phyloP scores from a whole-genome alignment of 2,113 vertebrate genomes.

The Cyprinodon tularosa region DNA sequence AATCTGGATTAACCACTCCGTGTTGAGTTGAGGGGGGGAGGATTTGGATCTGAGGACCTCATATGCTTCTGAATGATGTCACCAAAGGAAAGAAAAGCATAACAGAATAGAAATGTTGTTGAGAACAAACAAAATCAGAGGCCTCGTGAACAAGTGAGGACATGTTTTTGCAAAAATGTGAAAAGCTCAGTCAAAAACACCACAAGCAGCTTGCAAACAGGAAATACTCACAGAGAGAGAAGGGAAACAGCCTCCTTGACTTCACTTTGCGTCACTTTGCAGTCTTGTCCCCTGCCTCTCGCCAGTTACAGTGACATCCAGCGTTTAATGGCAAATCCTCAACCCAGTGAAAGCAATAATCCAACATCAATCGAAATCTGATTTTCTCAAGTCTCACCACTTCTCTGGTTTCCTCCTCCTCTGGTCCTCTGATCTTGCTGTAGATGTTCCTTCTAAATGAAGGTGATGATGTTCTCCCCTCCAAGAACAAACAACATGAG shows the following conservation, averaged over 20 bases:
- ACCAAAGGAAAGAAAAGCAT: constrained; percentile 48
- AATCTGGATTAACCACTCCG: constrained; percentile 75
- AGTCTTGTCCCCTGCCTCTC: constrained; percentile 18
- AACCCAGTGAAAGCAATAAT: constrained; percentile 63
- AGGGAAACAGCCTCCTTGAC: constrained; percentile 32
- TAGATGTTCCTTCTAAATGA: constrained; percentile 66
- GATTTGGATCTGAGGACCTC: constrained; percentile 62
- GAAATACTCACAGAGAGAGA: constrained; percentile 60
- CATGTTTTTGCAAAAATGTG: constrained; percentile 39
- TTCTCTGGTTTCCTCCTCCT: constrained; percentile 70
- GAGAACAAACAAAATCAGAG: constrained; percentile 37
- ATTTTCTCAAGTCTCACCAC: constrained; percentile 75
- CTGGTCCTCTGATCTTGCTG: constrained; percentile 66
- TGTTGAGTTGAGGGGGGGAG: constrained; percentile 37
- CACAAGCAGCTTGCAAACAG: constrained; percentile 39
- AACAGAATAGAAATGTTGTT: constrained; percentile 67
- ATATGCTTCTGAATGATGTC: constrained; percentile 70
- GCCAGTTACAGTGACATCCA: constrained; percentile 47
- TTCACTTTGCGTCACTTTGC: constrained; percentile 37
- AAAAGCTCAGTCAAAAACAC: constrained; percentile 49
- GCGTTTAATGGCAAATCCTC: constrained; percentile 49
- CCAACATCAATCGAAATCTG: constrained; percentile 59
- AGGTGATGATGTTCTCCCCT: constrained; percentile 52
- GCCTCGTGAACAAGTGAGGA: constrained; percentile 46
- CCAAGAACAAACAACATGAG: constrained; percentile 71